Conservation (phyloP, 2,888 invertebrate genomes). For the Ochlodes sylvanus region DNA sequence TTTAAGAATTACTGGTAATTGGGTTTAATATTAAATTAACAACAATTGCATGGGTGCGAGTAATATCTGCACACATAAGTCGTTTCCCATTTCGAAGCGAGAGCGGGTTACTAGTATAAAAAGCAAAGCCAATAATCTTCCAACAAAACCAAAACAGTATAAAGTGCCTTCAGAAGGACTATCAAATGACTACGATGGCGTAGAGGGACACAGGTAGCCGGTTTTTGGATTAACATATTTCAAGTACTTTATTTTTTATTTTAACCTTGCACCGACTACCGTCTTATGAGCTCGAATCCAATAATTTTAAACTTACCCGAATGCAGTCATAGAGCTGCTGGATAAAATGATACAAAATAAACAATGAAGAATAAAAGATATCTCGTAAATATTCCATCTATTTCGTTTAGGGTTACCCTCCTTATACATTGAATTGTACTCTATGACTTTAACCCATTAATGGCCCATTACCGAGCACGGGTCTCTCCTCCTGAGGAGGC, state of each 20-base stretch:
- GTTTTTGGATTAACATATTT: slow-evolving; percentile 30
- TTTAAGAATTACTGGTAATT: too few species aligned
- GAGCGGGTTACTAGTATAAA: neutral
- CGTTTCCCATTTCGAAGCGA: too few species aligned
- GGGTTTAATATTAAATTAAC: too few species aligned
- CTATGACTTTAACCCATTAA: too few species aligned
- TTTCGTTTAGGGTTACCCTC: too few species aligned
- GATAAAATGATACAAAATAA: neutral
- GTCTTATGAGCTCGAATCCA: neutral
- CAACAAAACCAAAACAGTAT: slow-evolving; percentile 5
- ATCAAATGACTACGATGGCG: slow-evolving; percentile 1
- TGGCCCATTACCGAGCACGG: too few species aligned
- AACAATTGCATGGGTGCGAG: too few species aligned
- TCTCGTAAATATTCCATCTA: neutral
- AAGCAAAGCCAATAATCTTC: neutral
- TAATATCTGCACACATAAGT: too few species aligned
- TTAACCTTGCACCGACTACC: slow-evolving; percentile 20
- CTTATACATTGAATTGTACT: too few species aligned
- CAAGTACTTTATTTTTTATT: slow-evolving; percentile 23
- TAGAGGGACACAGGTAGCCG: slow-evolving; percentile 29
- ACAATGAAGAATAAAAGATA: neutral
- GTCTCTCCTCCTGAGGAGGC: too few species aligned
- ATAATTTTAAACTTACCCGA: neutral
- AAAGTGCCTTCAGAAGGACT: slow-evolving; percentile 17
- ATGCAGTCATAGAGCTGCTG: neutral